Percentiles rank a stretch among this genome's conserved stretches.
These are phyloP conservation scores for Drosophila monieri DNA, from an alignment of 2,888 invertebrate genomes.

Conservation along the genomic window DNA sequence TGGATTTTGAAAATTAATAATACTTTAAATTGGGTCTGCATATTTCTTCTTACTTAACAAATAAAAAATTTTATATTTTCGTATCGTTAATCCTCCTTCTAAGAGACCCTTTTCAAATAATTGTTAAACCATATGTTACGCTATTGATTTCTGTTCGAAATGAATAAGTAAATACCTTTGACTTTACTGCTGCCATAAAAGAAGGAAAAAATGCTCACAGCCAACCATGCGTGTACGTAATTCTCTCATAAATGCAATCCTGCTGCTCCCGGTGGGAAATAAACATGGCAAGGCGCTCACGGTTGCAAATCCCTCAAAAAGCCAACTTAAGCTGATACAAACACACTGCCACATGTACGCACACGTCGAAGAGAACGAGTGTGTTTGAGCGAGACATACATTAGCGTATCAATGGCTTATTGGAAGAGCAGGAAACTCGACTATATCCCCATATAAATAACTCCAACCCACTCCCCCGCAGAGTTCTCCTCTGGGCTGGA, in stretches of 20 bases:
- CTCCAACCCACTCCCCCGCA: slow-evolving; percentile 12
- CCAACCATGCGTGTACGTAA: slow-evolving; percentile 34
- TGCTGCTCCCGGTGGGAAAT: slow-evolving; percentile 30
- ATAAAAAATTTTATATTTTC: not conserved
- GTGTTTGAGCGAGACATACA: slow-evolving; percentile 46
- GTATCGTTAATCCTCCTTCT: not conserved
- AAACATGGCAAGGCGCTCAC: slow-evolving; percentile 27
- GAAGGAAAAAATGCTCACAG: slow-evolving; percentile 1
- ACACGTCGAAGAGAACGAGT: not conserved
- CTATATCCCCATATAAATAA: slow-evolving; percentile 43
- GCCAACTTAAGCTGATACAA: slow-evolving; percentile 53
- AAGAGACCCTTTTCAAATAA: not conserved
- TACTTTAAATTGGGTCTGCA: too few relatives aligned
- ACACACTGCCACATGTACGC: slow-evolving; percentile 32
- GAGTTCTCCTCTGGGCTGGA: not conserved
- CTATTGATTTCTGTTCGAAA: slow-evolving; percentile 26
- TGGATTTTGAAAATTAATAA: not conserved
- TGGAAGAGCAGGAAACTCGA: slow-evolving; percentile 35
- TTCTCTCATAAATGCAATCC: slow-evolving; percentile 51
- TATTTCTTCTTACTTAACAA: not conserved
- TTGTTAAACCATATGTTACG: slow-evolving; percentile 7
- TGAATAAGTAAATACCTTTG: slow-evolving; percentile 34
- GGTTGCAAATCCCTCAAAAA: slow-evolving; percentile 63
- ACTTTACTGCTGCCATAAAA: slow-evolving; percentile 11
- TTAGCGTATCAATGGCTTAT: slow-evolving; percentile 76